These are phyloP conservation scores for Bucco capensis DNA, from an alignment of 2,113 vertebrate species.

Conservation along the genomic window DNA sequence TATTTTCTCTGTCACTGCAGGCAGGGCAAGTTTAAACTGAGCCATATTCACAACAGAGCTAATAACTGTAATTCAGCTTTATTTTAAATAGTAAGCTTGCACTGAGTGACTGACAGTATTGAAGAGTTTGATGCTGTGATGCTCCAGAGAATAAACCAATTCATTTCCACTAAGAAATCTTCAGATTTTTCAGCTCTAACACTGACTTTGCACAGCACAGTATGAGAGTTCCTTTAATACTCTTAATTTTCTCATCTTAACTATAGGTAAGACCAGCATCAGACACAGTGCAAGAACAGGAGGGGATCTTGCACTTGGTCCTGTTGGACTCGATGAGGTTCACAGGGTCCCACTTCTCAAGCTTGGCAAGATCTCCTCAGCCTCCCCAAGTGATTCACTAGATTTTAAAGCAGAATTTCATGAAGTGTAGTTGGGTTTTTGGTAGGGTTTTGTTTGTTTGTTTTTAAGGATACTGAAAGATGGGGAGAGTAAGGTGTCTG, in stretches of 20 bases:
- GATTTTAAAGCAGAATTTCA: not conserved
- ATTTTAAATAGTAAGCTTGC: not conserved
- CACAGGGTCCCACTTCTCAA: no score
- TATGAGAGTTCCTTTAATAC: not conserved
- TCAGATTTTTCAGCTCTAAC: not conserved
- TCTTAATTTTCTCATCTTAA: not conserved
- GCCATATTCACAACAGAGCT: not conserved
- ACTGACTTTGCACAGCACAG: not conserved
- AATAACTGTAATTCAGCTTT: not conserved
- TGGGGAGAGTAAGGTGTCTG: not conserved
- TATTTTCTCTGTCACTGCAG: not conserved
- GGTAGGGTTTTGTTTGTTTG: not conserved
- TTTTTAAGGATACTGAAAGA: not conserved
- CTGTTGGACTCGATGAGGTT: no score
- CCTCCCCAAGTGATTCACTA: not conserved
- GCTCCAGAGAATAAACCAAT: not conserved
- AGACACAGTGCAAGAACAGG: accelerated
- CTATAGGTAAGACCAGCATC: not conserved
- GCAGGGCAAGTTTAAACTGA: not conserved
- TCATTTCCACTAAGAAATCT: not conserved
- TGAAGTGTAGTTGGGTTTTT: not conserved
- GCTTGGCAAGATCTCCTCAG: not conserved
- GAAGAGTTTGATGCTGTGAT: not conserved
- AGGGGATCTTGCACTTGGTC: not conserved
- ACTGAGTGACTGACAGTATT: not conserved